These are phyloP conservation scores for Scophthalmus maximus DNA, from an alignment of 2,113 vertebrate species.

Conservation along the genomic window DNA sequence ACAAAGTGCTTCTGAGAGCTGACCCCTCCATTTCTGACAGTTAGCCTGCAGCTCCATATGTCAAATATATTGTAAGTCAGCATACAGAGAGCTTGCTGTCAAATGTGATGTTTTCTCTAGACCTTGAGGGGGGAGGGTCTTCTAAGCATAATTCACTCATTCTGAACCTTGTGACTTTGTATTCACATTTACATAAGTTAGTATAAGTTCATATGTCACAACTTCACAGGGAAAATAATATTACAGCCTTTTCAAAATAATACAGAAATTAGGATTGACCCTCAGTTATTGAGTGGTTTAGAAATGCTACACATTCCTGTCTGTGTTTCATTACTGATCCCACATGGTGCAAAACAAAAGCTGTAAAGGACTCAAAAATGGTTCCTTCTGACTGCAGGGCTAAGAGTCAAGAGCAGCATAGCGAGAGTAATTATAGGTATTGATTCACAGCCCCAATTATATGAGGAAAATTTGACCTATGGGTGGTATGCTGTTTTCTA, in stretches of 20 bases:
- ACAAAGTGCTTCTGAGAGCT: constrained; percentile 64
- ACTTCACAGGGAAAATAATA: constrained; percentile 42
- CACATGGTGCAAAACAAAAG: constrained; percentile 32
- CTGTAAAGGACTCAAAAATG: constrained; percentile 17
- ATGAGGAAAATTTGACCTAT: constrained; percentile 56
- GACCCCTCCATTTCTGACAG: constrained; percentile 58
- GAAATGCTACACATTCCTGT: constrained; percentile 35
- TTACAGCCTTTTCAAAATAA: constrained; percentile 47
- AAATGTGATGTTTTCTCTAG: constrained; percentile 47
- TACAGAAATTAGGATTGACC: constrained; percentile 52
- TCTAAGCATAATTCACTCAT: constrained; percentile 38
- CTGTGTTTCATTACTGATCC: constrained; percentile 40
- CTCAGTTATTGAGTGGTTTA: constrained; percentile 10
- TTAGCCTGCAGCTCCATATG: constrained; percentile 66
- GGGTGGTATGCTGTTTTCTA: constrained; percentile 51
- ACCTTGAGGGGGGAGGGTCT: constrained; percentile 35
- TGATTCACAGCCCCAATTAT: constrained; percentile 63
- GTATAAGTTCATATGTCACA: constrained; percentile 46
- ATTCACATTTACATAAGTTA: constrained; percentile 54
- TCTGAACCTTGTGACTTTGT: constrained; percentile 43
- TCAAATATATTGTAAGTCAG: constrained; percentile 59
- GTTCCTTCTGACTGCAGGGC: constrained; percentile 33
- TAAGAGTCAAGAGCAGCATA: constrained; percentile 43
- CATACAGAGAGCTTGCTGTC: constrained; percentile 33
- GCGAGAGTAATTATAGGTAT: constrained; percentile 64